These are phyloP conservation scores for Tetraodon nigroviridis DNA, from an alignment of 2,113 vertebrate genomes.

Conservation along the genomic window DNA sequence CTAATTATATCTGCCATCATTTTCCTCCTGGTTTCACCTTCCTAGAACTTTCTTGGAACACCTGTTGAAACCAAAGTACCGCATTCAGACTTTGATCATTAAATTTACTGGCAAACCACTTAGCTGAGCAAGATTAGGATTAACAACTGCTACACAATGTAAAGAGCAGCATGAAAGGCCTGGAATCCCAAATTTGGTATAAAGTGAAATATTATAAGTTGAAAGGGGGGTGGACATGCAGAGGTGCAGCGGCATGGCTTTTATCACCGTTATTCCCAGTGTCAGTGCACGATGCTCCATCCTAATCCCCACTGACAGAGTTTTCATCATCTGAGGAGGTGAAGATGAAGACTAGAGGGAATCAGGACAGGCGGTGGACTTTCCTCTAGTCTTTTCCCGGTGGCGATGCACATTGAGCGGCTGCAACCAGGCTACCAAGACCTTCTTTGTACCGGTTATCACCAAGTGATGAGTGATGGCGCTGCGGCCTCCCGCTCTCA, in stretches of 20 bases:
- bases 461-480: constrained; percentile 71
- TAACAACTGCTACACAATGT: constrained; percentile 39
- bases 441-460: constrained; percentile 73
- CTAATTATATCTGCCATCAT: no score
- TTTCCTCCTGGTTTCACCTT: no score
- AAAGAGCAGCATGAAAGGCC: constrained; percentile 47
- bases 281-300: constrained; percentile 45
- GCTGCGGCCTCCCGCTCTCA: constrained; percentile 60
- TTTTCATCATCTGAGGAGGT: constrained; percentile 64
- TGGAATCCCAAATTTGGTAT: constrained; percentile 60
- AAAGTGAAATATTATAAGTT: constrained; percentile 56
- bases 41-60: not conserved
- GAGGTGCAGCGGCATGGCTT: constrained; percentile 52
- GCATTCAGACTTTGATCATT: constrained; percentile 31
- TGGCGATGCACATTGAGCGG: constrained; percentile 38
- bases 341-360: constrained; percentile 45
- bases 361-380: constrained; percentile 43
- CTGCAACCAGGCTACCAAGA: constrained; percentile 62
- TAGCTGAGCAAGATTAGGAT: constrained; percentile 23
- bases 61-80: constrained; percentile 14
- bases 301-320: constrained; percentile 73
- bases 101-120: constrained; percentile 11
- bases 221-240: constrained; percentile 43
- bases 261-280: constrained; percentile 48
- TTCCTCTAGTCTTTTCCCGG: constrained; percentile 56